Percentiles rank a stretch among this genome's conserved stretches.
phyloP scores from a whole-genome alignment of 2,888 invertebrate genomes.

The Amiota communis region DNA sequence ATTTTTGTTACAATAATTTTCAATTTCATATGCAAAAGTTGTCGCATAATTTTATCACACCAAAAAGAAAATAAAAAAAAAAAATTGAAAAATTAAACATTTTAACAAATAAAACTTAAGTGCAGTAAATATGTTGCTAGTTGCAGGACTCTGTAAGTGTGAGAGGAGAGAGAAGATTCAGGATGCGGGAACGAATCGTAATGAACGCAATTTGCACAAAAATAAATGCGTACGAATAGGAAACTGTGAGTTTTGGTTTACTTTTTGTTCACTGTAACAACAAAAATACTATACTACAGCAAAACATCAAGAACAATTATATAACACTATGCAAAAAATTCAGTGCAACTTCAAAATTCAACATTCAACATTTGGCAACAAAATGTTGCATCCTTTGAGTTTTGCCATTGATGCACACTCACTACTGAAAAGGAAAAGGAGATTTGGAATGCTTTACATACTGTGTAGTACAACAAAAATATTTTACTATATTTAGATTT shows the following conservation, averaged over 20 bases:
- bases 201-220: slow-evolving; percentile 23
- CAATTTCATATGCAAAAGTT: slow-evolving; percentile 28
- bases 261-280: background rate
- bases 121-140: background rate
- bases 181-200: background rate
- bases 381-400: slow-evolving; percentile 26
- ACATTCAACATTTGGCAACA: background rate
- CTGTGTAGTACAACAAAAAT: slow-evolving; percentile 15
- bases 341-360: background rate
- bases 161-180: too few species aligned
- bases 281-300: background rate
- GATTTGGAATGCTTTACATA: too few species aligned
- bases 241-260: background rate
- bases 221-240: slow-evolving; percentile 2
- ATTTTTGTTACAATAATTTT: slow-evolving; percentile 16
- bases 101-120: background rate
- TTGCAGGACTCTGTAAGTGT: background rate
- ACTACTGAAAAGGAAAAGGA: too few species aligned
- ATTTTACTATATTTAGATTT: background rate
- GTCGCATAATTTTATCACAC: slow-evolving; percentile 19
- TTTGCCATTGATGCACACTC: background rate
- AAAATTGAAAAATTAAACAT: background rate
- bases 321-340: slow-evolving; percentile 1
- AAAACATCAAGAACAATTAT: slow-evolving; percentile 17
- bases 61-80: background rate